phyloP scores from a whole-genome alignment of 2,888 invertebrate genomes.

The Drosophila cognata region DNA sequence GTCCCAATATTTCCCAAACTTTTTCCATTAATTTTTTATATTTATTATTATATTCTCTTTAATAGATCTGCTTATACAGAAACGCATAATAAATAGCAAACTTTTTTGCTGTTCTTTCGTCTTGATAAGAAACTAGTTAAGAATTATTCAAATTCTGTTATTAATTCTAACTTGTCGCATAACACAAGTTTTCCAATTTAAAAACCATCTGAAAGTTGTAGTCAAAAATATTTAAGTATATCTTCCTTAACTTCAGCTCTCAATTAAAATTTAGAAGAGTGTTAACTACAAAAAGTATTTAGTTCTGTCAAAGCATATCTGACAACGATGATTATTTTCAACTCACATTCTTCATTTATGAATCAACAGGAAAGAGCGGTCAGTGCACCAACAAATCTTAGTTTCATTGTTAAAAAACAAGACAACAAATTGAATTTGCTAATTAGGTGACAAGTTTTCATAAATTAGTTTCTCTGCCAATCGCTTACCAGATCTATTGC shows the following conservation, averaged over 20 bases:
- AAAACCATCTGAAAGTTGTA: background rate
- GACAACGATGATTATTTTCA: background rate
- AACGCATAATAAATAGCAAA: background rate
- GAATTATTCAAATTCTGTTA: background rate
- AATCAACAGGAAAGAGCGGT: background rate
- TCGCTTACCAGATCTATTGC: conserved; percentile 1
- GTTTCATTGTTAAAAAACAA: background rate
- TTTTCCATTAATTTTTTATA: background rate
- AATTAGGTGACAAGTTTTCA: background rate
- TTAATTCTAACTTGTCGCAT: background rate
- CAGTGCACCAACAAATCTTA: background rate
- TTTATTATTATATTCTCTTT: background rate
- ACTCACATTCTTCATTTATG: background rate
- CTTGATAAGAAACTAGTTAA: background rate
- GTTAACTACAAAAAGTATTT: background rate
- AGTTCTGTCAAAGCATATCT: no score
- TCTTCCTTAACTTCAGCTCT: background rate
- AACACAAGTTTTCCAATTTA: background rate
- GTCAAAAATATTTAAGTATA: background rate
- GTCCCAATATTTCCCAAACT: background rate
- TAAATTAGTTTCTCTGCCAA: background rate
- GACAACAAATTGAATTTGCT: conserved; percentile 6
- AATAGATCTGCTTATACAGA: no score
- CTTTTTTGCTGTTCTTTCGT: background rate
- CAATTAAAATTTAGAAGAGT: background rate